Base-by-base conservation (phyloP, 1,140 invertebrate species). In the Magallana ariakensis region DNA sequence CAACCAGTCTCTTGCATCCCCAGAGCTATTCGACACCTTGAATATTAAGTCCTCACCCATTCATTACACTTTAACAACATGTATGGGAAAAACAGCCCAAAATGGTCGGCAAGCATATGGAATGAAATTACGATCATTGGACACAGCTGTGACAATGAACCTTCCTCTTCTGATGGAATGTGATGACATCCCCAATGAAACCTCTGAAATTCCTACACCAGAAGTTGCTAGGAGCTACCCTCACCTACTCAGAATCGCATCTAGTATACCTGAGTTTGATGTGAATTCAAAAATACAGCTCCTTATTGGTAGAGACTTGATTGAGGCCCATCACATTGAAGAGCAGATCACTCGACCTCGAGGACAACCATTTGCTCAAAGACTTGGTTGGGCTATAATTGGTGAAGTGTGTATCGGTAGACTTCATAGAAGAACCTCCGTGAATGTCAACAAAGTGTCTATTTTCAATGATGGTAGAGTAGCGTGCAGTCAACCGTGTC, bases 341-440 rank as follows among this genome's bases (percentile, higher is more conserved):
- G n/a, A 85, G 26, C 88, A 91, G 26, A 57, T 83, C 0, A 80
- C 62, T 26, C 88, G 87, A 19, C 86, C 85, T 0, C 56, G 22
- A 3, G 80, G 70, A 8, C 8, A 86, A 4, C 89, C 88, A 0
- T 90, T 82, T 87, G 90, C 89, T 1, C 90, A 91, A 60, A 82
- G 62, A n/a, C 57, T 90, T 5, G 90, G 90, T 13, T 91, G 89
- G 89, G 88, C 90, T 0, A 85, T 91, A 15, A 66, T 91, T 15
- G 88, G 89, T 19, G 87, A 90, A 56, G 57, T 85, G 4, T 91
- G 90, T 84, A 53, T 88, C 26, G 87, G 83, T 13, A 80, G 88
- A 1, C 26, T 66, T 10, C 90, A 89, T 81, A 57, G 16, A n/a
- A n/a, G n/a, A n/a, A n/a, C n/a, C n/a, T n/a, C n/a, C n/a, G n/a